Base-by-base conservation (phyloP, 1,140 invertebrate genomes). In the Drosophila melanica region DNA sequence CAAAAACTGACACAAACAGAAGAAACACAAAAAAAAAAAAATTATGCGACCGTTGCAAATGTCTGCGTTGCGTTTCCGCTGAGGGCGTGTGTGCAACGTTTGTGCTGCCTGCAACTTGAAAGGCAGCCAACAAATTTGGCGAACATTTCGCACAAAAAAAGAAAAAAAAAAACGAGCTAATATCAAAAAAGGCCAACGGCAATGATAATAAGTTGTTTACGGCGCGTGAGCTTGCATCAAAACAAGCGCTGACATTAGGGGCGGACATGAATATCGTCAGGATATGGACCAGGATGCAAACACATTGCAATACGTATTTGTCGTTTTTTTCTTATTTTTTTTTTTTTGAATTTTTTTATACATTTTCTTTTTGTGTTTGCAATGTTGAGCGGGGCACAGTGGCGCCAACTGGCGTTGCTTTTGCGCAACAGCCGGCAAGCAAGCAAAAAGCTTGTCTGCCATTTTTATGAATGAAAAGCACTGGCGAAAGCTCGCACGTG, bases 151-250 rank as follows among this genome's bases (percentile, higher is more conserved):
- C 33, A 35, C 33, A 35, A 39, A 11, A 54, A 37, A 63, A 45
- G 37, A 16, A 39, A 33, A 44, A 63, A 41, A 18, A 18, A n/a
- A 20, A n/a, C n/a, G n/a, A 23, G 20, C 20, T 23, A 23, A 12
- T 16, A 39, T 39, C 8, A 50, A 54, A 75, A 77, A 63, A 62
- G 55, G 66, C 62, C 67, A 68, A 62, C 67, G 70, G 75, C 84
- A 87, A 87, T 87, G 86, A 87, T 87, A 87, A 87, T 87, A 87
- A 87, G 82, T 87, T 87, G 82, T 87, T 87, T 87, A 87, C 84
- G 84, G 79, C 84, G 82, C 82, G 82, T 87, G 82, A 87, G 82
- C 62, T 89, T 82, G 82, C 82, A 87, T 87, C 82, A 87, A 87
- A 87, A 87, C 82, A 87, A 87, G 82, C 79, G 84, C 82, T 87